These are phyloP conservation scores for Scarus forsteni DNA, from an alignment of 2,797 vertebrate species.

Conservation along the genomic window DNA sequence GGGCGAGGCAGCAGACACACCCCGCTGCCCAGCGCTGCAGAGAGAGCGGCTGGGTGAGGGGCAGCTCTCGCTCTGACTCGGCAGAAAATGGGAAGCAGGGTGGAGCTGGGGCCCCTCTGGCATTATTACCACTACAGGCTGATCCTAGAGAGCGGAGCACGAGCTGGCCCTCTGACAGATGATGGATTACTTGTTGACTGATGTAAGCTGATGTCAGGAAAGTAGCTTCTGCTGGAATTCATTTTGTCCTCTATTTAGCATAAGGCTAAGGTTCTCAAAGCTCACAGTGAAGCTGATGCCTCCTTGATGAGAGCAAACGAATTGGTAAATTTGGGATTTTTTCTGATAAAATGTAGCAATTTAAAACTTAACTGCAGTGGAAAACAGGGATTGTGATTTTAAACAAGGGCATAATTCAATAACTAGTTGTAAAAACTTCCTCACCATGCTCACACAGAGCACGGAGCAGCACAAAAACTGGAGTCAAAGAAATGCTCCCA, in stretches of 20 bases:
- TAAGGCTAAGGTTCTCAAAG: not conserved
- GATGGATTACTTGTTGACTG: slow-evolving; percentile 53
- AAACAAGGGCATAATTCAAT: too few species aligned
- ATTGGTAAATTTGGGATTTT: not conserved
- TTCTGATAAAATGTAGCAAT: too few species aligned
- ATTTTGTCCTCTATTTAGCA: not conserved
- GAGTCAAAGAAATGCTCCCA: too few species aligned
- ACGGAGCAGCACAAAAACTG: too few species aligned
- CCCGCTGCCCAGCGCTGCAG: slow-evolving; percentile 79
- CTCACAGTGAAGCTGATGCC: not conserved
- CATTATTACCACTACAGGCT: slow-evolving; percentile 42
- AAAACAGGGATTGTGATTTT: too few species aligned
- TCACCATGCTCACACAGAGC: too few species aligned
- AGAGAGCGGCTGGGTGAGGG: slow-evolving; percentile 70
- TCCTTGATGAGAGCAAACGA: not conserved
- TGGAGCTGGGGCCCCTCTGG: slow-evolving; percentile 58
- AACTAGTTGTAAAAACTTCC: too few species aligned
- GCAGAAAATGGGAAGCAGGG: slow-evolving; percentile 72
- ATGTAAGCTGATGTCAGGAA: slow-evolving; percentile 1
- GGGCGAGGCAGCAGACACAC: slow-evolving; percentile 83
- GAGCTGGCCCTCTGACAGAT: slow-evolving; percentile 38
- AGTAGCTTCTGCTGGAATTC: slow-evolving; percentile 2
- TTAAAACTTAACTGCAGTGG: too few species aligned
- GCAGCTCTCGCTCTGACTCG: slow-evolving; percentile 75
- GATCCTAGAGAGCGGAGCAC: slow-evolving; percentile 38